These are phyloP conservation scores for Ptilodon capucinus DNA, from an alignment of 2,888 invertebrate species.

Conservation along the genomic window DNA sequence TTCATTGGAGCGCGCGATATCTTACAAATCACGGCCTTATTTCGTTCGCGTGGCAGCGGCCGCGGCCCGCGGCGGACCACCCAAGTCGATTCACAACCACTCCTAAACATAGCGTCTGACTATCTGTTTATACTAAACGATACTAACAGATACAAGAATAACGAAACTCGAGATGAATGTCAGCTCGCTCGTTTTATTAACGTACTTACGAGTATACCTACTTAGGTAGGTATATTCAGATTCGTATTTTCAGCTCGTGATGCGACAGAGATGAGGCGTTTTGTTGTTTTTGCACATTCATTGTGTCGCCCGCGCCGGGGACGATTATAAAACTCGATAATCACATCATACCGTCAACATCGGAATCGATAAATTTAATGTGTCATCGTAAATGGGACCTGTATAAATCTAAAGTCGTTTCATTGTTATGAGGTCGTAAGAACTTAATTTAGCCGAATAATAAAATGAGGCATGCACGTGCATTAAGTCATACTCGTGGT, in stretches of 20 bases:
- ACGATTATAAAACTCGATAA: slow-evolving; percentile 56
- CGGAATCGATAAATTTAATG: slow-evolving; percentile 53
- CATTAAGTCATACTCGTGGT: slow-evolving; percentile 42
- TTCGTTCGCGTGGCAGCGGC: slow-evolving; percentile 51
- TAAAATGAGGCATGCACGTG: slow-evolving; percentile 34
- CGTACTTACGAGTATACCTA: no score
- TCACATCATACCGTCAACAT: slow-evolving; percentile 48
- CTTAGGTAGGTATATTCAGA: slow-evolving; percentile 14
- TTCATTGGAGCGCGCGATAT: slow-evolving; percentile 71
- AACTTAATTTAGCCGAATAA: slow-evolving; percentile 62
- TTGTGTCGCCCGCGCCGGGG: slow-evolving; percentile 35
- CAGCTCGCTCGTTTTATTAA: slow-evolving; percentile 51
- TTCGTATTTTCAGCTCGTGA: slow-evolving; percentile 23
- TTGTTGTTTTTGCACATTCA: slow-evolving; percentile 38
- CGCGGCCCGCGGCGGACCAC: slow-evolving; percentile 67
- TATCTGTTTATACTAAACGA: slow-evolving; percentile 67
- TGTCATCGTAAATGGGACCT: slow-evolving; percentile 59
- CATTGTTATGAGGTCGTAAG: slow-evolving; percentile 51
- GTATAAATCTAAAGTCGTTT: slow-evolving; percentile 51
- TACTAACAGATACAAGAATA: slow-evolving; percentile 59
- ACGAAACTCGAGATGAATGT: slow-evolving; percentile 54
- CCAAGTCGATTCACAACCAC: slow-evolving; percentile 66
- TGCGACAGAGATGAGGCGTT: slow-evolving; percentile 21
- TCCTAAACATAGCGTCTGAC: slow-evolving; percentile 68
- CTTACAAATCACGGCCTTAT: slow-evolving; percentile 76